Evolutionary conservation across 2,113 vertebrate species (phyloP).

Genomic region (Sorex araneus): DNA sequence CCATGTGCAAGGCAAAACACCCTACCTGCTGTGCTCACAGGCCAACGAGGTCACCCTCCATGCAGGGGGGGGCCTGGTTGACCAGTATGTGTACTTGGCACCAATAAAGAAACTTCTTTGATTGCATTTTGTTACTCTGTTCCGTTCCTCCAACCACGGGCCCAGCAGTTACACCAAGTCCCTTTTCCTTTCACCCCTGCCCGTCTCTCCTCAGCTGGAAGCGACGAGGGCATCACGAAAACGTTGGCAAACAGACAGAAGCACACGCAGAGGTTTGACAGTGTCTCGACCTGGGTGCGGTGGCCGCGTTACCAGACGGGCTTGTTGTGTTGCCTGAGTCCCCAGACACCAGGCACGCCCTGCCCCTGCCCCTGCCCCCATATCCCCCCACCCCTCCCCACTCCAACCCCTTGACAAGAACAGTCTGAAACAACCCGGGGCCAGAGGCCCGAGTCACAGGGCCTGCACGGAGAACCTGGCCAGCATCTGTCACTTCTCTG

Average conservation of each 20-base stretch:
- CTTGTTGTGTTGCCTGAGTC: neutral
- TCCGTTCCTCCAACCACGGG: too few species aligned
- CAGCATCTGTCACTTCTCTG: neutral
- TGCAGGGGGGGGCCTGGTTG: too few species aligned
- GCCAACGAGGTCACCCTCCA: too few species aligned
- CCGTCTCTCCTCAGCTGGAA: constrained; percentile 3
- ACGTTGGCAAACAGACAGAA: neutral
- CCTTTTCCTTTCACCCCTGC: constrained; percentile 3
- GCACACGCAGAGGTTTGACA: neutral
- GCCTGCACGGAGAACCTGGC: neutral
- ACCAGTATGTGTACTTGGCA: too few species aligned
- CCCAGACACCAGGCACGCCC: neutral
- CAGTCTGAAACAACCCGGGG: neutral
- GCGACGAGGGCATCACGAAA: neutral
- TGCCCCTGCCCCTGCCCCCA: fast-evolving
- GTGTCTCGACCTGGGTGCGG: neutral
- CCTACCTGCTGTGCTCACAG: too few species aligned
- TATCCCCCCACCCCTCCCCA: too few species aligned
- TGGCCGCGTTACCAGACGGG: neutral
- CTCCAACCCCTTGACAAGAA: too few species aligned
- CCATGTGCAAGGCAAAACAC: too few species aligned
- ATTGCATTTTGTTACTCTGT: too few species aligned
- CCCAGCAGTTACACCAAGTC: neutral
- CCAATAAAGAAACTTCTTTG: too few species aligned
- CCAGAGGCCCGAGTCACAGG: neutral